Evolutionary conservation across 2,888 invertebrate genomes (phyloP).

Genomic region (Nemotelus nigrinus): DNA sequence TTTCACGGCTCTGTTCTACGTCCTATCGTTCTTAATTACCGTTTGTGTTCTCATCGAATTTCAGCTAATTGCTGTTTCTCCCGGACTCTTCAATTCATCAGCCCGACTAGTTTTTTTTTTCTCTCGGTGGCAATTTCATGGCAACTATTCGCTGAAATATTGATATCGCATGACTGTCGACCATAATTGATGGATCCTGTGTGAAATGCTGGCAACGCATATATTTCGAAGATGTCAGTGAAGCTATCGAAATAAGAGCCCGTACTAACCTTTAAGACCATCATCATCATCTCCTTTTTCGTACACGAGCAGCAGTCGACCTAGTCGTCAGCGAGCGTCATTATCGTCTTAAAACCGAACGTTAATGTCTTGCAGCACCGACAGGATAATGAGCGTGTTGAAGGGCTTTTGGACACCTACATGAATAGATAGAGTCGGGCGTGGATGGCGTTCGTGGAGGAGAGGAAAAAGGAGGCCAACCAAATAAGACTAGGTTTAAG

Average conservation of each 20-base stretch:
- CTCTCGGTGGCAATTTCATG: conserved; percentile 20
- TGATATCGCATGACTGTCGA: conserved; percentile 36
- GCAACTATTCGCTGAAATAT: conserved; percentile 27
- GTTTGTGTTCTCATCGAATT: conserved; percentile 21
- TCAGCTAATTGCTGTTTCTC: conserved; percentile 26
- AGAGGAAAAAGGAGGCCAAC: too few species aligned
- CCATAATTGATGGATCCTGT: conserved; percentile 28
- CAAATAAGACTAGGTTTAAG: not conserved
- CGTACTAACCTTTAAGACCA: not conserved
- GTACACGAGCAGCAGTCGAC: too few species aligned
- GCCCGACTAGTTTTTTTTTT: too few species aligned
- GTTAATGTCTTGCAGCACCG: not conserved
- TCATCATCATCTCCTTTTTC: not conserved
- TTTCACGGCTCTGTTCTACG: too few species aligned
- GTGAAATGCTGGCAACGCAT: conserved; percentile 11
- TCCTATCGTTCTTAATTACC: conserved; percentile 1
- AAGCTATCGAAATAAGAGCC: conserved; percentile 1
- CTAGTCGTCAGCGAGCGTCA: not conserved
- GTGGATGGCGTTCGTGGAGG: too few species aligned
- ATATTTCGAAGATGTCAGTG: not conserved
- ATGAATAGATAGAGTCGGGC: not conserved
- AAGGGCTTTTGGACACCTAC: not conserved
- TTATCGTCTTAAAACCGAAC: not conserved
- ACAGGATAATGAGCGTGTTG: not conserved
- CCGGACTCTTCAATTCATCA: not conserved